phyloP scores from a whole-genome alignment of 2,113 vertebrate genomes.

The Corythornis cristatus region DNA sequence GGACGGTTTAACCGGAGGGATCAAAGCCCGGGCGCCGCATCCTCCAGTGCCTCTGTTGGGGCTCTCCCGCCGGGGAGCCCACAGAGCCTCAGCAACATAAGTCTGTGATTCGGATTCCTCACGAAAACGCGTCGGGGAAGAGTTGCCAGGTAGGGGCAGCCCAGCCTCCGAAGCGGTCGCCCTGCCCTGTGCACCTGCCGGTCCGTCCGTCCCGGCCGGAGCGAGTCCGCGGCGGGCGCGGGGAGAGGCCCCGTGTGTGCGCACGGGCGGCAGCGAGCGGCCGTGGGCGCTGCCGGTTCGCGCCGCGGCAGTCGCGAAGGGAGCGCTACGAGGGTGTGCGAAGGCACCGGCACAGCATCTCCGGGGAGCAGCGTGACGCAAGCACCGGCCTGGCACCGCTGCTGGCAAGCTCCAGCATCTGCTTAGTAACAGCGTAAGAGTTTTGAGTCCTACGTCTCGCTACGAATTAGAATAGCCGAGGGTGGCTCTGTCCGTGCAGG shows the following conservation, averaged over 20 bases:
- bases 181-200: background rate
- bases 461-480: accelerated
- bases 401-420: background rate
- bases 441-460: accelerated
- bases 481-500: background rate
- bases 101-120: background rate
- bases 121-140: background rate
- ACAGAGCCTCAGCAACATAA: background rate
- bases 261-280: background rate
- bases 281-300: background rate
- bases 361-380: background rate
- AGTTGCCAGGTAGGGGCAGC: background rate
- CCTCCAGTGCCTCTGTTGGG: background rate
- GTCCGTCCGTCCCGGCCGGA: background rate
- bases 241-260: background rate
- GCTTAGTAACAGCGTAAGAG: background rate
- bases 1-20: background rate
- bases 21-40: background rate
- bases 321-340: background rate
- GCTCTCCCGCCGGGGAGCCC: no score
- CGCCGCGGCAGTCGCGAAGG: background rate
- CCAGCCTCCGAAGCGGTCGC: background rate
- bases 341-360: background rate
- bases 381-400: background rate
- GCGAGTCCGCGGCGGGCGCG: background rate